Percentiles rank a stretch among this genome's conserved stretches.
Evolutionary conservation across 2,888 invertebrate species (phyloP).

Genomic region (Gastrophysa polygoni): DNA sequence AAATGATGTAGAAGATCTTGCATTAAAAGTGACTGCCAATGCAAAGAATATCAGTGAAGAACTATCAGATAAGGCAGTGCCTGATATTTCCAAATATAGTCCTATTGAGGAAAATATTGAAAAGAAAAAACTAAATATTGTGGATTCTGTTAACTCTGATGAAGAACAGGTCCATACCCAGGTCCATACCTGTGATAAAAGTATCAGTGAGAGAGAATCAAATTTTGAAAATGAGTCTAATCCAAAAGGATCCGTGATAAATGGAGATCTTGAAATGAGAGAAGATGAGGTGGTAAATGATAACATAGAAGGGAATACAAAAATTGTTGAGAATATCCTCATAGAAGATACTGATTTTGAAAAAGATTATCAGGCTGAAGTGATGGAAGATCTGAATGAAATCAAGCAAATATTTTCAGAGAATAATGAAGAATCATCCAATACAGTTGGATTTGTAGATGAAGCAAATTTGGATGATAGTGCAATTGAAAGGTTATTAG

Average conservation of each 20-base stretch:
- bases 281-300: background rate
- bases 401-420: background rate
- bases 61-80: background rate
- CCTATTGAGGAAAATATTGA: background rate
- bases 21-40: slow-evolving; percentile 1
- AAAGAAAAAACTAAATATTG: background rate
- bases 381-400: too few species aligned
- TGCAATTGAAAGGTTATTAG: slow-evolving; percentile 28
- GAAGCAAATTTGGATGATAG: slow-evolving; percentile 48
- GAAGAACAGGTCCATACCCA: background rate
- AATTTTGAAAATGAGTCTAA: background rate
- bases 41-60: background rate
- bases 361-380: too few species aligned
- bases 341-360: too few species aligned
- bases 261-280: background rate
- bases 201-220: background rate
- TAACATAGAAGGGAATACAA: too few species aligned
- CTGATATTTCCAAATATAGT: background rate
- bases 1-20: background rate
- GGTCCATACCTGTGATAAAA: background rate
- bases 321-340: too few species aligned
- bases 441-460: slow-evolving; percentile 47
- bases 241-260: background rate
- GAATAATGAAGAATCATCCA: background rate
- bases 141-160: background rate